Evolutionary conservation across 1,140 invertebrate genomes (phyloP), one percentile per base, ranked within the genome.

Genomic region (Limonius californicus): DNA sequence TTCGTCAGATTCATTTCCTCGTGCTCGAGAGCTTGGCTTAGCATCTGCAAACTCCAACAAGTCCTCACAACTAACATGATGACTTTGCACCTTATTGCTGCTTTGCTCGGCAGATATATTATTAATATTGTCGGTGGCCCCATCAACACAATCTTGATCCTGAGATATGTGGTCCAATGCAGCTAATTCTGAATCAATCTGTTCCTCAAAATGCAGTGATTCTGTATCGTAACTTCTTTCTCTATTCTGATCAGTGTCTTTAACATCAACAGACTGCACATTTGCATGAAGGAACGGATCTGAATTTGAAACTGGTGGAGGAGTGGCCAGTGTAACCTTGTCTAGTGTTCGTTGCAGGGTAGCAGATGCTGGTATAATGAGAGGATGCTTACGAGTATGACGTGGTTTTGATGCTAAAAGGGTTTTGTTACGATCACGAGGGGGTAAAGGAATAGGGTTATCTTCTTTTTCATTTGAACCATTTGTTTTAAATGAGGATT

Each of bases 21-120:
- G 84, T n/a, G 87, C 85, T n/a, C 88, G 83, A 0, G 91, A 89
- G 67, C 87, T 89, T 0, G 90, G 90, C 58, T 89, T 89, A 68
- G 91, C 87, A 71, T 92, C 87, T 4, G 92, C 90, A 79, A 96
- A 95, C 71, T 95, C 92, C 20, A 95, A 77, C 39, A 96, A 77
- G 82, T 97, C 94, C 78, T 96, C 92, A 70, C 94, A 95, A 55
- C 92, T 94, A 0, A 95, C 93, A 68, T 92, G 91, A 74, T 94
- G 90, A 62, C 68, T 73, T 19, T 68, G 66, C 11, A 70, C 18
- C 57, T 66, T 68, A 4, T 35, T 27, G 11, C 69, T 65, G 7
- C 43, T 43, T 14, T 68, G 64, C 1, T 69, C 67, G 3, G 16
- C 53, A 30, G 67, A 69, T 16, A 64, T 59, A 53, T 53, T 61